These are phyloP conservation scores for Crotalus adamanteus DNA, from an alignment of 2,797 vertebrate genomes.

Conservation along the genomic window DNA sequence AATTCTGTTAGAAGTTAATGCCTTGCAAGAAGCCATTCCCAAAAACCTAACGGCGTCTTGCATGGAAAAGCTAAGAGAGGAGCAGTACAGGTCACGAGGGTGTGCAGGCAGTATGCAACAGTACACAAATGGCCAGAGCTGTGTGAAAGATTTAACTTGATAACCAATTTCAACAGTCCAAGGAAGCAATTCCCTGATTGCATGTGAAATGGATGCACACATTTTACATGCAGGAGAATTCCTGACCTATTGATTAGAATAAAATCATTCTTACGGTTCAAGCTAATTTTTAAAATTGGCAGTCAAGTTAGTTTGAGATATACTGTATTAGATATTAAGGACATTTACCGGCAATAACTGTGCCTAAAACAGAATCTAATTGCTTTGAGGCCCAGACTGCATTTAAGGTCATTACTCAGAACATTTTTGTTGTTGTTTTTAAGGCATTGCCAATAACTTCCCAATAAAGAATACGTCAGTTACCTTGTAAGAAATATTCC, in stretches of 20 bases:
- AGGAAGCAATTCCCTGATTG: background rate
- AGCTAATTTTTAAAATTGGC: background rate
- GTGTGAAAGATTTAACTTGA: background rate
- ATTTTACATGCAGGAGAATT: background rate
- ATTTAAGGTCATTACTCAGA: background rate
- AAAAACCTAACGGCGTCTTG: background rate
- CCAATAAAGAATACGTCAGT: conserved; percentile 28
- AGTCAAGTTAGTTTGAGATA: background rate
- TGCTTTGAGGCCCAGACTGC: background rate
- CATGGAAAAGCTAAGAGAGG: background rate
- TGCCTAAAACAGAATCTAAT: background rate
- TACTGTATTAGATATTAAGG: background rate
- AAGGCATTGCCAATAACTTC: background rate
- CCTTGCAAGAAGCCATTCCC: background rate
- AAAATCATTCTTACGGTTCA: background rate
- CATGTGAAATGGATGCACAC: background rate
- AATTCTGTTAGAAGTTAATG: background rate
- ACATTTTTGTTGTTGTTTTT: background rate
- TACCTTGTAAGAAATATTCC: conserved; percentile 87
- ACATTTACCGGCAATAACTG: background rate
- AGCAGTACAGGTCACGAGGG: background rate
- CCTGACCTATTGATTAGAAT: background rate
- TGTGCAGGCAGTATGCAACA: background rate
- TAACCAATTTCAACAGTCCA: background rate
- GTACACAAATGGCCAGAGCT: background rate